Conservation (phyloP, 2,113 vertebrate genomes). For the Dicaeum eximium region DNA sequence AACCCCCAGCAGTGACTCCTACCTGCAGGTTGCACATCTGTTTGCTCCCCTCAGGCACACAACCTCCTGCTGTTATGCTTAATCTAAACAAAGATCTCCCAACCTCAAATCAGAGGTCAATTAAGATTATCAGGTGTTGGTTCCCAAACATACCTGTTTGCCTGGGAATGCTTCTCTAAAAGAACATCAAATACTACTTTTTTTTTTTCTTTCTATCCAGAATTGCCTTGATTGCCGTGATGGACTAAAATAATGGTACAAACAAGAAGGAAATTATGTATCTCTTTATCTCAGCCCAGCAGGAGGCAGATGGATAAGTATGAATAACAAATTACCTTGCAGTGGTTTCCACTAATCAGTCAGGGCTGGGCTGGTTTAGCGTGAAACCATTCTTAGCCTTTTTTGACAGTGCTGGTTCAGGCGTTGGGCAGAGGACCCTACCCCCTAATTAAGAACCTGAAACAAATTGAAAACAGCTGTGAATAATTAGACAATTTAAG, state of each 20-base stretch:
- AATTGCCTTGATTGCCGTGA: conserved; percentile 37
- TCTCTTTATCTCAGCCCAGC: conserved; percentile 49
- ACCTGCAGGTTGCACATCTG: conserved; percentile 36
- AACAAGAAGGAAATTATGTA: conserved; percentile 60
- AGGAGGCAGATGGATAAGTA: conserved; percentile 63
- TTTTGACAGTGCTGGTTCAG: conserved; percentile 62
- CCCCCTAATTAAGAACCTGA: conserved; percentile 86
- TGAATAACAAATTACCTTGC: conserved; percentile 76
- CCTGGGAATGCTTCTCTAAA: conserved; percentile 48
- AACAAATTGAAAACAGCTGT: conserved; percentile 93
- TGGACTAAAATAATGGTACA: conserved; percentile 69
- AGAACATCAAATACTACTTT: conserved; percentile 55
- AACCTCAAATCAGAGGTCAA: conserved; percentile 69
- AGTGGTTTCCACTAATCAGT: conserved; percentile 74
- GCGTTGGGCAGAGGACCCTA: conserved; percentile 78
- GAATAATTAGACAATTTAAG: conserved; percentile 99
- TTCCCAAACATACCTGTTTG: conserved; percentile 55
- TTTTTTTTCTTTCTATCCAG: neutral
- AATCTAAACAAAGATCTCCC: conserved; percentile 49
- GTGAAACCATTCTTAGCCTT: conserved; percentile 71
- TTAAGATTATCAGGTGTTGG: conserved; percentile 72
- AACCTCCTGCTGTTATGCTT: conserved; percentile 23
- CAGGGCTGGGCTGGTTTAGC: conserved; percentile 29
- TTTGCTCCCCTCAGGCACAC: neutral
- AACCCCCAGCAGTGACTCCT: neutral